phyloP scores from a whole-genome alignment of 2,888 invertebrate genomes.

The Boloria selene region DNA sequence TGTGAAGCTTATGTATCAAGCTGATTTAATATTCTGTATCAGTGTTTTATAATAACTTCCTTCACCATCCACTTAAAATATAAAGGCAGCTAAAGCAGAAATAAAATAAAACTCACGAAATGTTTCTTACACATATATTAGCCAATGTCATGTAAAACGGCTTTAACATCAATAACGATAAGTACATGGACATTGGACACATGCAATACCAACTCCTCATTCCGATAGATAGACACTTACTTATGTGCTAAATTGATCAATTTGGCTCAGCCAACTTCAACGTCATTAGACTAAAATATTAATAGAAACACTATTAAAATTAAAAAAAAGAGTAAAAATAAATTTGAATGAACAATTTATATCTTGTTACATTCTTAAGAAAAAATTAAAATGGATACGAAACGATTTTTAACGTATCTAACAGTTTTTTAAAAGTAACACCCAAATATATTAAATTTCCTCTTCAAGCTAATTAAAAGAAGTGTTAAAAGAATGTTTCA shows the following conservation, averaged over 20 bases:
- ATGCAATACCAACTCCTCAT: not conserved
- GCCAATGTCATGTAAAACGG: conserved; percentile 1
- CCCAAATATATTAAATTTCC: too few relatives aligned
- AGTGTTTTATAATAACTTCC: not conserved
- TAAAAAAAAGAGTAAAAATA: too few relatives aligned
- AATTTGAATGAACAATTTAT: too few relatives aligned
- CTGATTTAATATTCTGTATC: not conserved
- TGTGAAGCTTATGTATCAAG: not conserved
- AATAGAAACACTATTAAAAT: too few relatives aligned
- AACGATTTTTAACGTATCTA: too few relatives aligned
- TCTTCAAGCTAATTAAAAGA: not conserved
- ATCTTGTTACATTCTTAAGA: too few relatives aligned
- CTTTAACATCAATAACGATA: conserved; percentile 2
- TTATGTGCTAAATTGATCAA: not conserved
- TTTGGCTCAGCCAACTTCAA: not conserved
- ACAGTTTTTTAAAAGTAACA: too few relatives aligned
- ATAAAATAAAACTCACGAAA: conserved; percentile 1
- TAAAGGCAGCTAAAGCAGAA: not conserved
- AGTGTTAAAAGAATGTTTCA: not conserved
- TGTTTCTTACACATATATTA: conserved; percentile 12
- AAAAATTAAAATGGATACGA: too few relatives aligned
- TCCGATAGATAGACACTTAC: not conserved
- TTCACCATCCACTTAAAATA: not conserved
- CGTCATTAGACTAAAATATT: not conserved
- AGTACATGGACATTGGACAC: not conserved